Percentiles rank a stretch among this genome's conserved stretches.
Evolutionary conservation across 2,113 vertebrate species (phyloP).

Genomic region (Seriola quinqueradiata): DNA sequence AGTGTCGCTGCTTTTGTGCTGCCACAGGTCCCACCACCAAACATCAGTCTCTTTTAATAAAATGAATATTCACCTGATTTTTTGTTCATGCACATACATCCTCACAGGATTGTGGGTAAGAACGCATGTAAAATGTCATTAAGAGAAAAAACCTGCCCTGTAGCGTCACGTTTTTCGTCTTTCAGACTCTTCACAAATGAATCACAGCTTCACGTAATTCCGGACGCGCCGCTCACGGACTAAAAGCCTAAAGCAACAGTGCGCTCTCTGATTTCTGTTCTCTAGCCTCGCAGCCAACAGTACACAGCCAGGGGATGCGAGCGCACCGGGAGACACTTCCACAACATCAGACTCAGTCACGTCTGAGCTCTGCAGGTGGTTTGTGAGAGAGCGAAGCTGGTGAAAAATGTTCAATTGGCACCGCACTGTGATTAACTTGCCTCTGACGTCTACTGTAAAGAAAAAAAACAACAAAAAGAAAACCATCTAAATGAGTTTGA

Average conservation of each 20-base stretch:
- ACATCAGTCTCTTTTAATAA: neutral
- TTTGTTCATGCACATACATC: neutral
- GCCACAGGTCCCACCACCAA: neutral
- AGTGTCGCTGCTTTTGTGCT: constrained; percentile 8
- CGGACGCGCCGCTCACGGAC: neutral
- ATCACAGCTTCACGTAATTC: neutral
- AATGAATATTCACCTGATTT: neutral
- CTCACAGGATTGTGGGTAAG: neutral
- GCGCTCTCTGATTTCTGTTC: neutral
- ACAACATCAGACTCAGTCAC: neutral
- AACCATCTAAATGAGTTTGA: constrained; percentile 1
- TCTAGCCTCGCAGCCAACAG: neutral
- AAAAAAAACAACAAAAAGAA: neutral
- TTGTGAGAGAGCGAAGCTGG: neutral
- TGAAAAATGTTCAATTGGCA: constrained; percentile 9
- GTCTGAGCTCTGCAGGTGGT: constrained; percentile 27
- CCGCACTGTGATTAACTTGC: neutral
- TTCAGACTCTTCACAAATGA: neutral
- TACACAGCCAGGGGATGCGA: neutral
- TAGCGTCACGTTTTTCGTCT: neutral
- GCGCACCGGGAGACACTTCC: neutral
- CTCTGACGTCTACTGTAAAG: neutral
- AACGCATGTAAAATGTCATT: neutral
- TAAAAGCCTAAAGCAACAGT: constrained; percentile 7
- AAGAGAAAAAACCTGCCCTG: constrained; percentile 8